Evolutionary conservation across 2,888 invertebrate species (phyloP), one percentile per base, ranked within the genome.

Genomic region (Ceriagrion tenellum): DNA sequence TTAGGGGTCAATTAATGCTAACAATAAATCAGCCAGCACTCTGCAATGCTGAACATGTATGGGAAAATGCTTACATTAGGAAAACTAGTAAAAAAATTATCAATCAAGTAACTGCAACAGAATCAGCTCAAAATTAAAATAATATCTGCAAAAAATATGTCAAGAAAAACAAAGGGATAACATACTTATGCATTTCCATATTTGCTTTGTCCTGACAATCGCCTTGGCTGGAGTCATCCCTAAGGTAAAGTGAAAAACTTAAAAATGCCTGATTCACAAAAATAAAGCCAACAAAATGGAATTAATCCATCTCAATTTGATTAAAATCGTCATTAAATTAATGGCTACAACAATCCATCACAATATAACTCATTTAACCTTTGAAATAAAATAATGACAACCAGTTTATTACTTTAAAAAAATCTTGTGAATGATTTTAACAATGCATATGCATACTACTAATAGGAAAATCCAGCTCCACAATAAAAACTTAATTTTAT

Each of bases 161-260:
- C 13, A 93, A 40, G 93, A 69, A 69, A 69, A 47, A 93, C 69
- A 69, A 93, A 63, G 93, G 47, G 69, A 93, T 59, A 91, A 91
- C 91, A 91, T 91, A 93, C 93, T 69, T 93, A 69, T 63, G 93
- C 93, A 93, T 93, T 93, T 69, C 69, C 93, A 69, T 26, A 93
- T 93, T 69, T 63, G 93, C 47, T 69, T 47, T 93, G 63, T 93
- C 93, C 93, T 93, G 69, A 93, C 93, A 93, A 59, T 93, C 93
- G 26, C 40, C 93, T 40, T 93, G 93, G 63, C 93, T 69, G 69
- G 93, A 93, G 40, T 40, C 91, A 63, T 91, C 59, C 93, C 93
- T 93, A 69, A 26, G 93, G 63, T 63, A 93, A 47, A 93, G 69
- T 93, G 63, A 93, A 69, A 93, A 89, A 89, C 89, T 89, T 89